These are phyloP conservation scores for Parnassius glacialis DNA, from an alignment of 2,888 invertebrate genomes.

Conservation along the genomic window DNA sequence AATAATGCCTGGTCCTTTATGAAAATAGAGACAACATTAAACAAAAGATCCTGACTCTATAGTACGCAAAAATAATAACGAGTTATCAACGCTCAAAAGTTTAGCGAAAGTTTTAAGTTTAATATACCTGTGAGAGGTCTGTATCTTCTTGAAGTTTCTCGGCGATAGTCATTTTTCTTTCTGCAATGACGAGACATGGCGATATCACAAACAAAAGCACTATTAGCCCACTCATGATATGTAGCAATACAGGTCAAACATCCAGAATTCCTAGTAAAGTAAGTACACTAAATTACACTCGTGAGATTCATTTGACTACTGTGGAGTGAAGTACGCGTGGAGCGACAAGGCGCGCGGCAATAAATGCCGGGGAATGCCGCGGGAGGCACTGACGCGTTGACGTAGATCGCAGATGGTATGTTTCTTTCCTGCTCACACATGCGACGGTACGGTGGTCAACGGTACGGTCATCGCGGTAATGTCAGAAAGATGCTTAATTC, in stretches of 20 bases:
- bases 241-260: conserved; percentile 42
- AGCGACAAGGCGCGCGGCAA: conserved; percentile 52
- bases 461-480: conserved; percentile 55
- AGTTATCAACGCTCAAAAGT: conserved; percentile 28
- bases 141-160: conserved; percentile 84
- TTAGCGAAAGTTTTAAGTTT: conserved; percentile 31
- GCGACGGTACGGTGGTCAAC: conserved; percentile 34
- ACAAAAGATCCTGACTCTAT: background rate
- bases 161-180: conserved; percentile 76
- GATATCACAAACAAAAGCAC: conserved; percentile 71
- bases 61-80: background rate
- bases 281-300: conserved; percentile 59
- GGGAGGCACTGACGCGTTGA: conserved; percentile 56
- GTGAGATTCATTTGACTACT: conserved; percentile 53
- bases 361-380: conserved; percentile 60
- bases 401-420: conserved; percentile 41
- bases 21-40: too few relatives aligned
- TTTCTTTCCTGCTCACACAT: conserved; percentile 56
- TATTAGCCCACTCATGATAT: conserved; percentile 58
- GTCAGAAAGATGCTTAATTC: conserved; percentile 54
- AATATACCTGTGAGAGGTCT: conserved; percentile 86
- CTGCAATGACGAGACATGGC: conserved; percentile 51
- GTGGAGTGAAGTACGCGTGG: conserved; percentile 45
- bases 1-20: too few relatives aligned
- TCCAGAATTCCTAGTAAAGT: conserved; percentile 50